These are phyloP conservation scores for Pogonocichla stellata DNA, from an alignment of 2,113 vertebrate genomes.

Conservation along the genomic window DNA sequence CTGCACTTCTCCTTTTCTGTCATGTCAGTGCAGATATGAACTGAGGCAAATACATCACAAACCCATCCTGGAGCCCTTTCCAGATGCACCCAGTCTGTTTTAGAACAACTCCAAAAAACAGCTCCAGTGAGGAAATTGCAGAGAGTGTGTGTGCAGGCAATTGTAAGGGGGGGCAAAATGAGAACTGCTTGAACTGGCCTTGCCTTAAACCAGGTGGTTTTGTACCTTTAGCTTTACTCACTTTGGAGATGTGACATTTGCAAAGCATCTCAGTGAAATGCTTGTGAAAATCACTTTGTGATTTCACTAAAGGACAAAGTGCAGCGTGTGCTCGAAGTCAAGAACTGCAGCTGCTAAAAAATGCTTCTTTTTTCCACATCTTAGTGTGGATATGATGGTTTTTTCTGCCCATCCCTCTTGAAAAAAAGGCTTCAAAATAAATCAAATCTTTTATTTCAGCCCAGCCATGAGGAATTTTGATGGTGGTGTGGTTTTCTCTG, in stretches of 20 bases:
- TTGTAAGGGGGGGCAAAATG: neutral
- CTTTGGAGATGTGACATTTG: neutral
- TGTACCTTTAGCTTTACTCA: neutral
- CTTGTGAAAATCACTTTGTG: neutral
- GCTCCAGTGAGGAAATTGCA: neutral
- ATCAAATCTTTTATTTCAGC: neutral
- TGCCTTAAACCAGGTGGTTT: neutral
- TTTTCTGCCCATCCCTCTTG: neutral
- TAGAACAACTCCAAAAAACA: neutral
- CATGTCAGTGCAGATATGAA: neutral
- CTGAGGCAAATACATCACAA: neutral
- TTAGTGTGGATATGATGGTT: neutral
- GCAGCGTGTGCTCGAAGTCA: fast-evolving
- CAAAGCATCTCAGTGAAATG: neutral
- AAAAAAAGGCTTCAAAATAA: neutral
- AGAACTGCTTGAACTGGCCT: neutral
- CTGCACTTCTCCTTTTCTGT: neutral
- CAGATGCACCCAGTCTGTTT: neutral
- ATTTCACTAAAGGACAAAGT: neutral
- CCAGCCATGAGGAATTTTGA: neutral
- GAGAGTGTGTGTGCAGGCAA: neutral
- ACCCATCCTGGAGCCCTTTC: neutral
- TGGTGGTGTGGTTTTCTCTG: neutral
- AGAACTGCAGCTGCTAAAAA: neutral
- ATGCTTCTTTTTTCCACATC: neutral